phyloP scores from a whole-genome alignment of 2,113 vertebrate genomes.

The Corydoras sp. region DNA sequence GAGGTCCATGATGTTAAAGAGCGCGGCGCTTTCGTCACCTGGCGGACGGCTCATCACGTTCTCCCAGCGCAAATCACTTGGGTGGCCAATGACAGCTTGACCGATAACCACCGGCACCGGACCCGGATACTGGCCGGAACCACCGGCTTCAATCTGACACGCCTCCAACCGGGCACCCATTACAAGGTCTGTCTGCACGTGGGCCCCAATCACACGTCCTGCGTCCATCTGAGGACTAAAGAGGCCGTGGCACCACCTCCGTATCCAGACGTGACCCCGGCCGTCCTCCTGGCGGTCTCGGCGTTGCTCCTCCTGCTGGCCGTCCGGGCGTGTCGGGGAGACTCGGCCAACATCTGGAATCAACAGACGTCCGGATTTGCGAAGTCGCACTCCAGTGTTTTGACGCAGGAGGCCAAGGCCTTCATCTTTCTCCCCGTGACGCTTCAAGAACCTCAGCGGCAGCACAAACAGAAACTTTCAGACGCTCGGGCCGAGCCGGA shows the following conservation, averaged over 20 bases:
- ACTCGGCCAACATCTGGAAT: conserved; percentile 45
- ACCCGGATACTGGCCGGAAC: conserved; percentile 79
- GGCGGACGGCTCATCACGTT: conserved; percentile 74
- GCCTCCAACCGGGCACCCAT: conserved; percentile 77
- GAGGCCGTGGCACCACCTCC: conserved; percentile 55
- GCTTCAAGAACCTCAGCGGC: conserved; percentile 21
- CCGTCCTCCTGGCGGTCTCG: conserved; percentile 62
- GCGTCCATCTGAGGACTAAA: conserved; percentile 72
- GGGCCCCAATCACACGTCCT: conserved; percentile 63
- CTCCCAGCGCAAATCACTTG: conserved; percentile 82
- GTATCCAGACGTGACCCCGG: conserved; percentile 51
- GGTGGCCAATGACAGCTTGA: conserved; percentile 58
- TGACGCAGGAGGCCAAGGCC: conserved; percentile 49
- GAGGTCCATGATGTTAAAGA: conserved; percentile 68
- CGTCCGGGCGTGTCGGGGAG: conserved; percentile 48
- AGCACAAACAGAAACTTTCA: conserved; percentile 22
- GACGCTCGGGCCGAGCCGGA: conserved; percentile 38
- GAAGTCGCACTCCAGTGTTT: conserved; percentile 42
- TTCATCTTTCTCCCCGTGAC: conserved; percentile 40
- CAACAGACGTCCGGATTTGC: conserved; percentile 29
- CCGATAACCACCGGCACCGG: conserved; percentile 53
- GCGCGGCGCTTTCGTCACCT: conserved; percentile 74
- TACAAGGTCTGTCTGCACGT: conserved; percentile 84
- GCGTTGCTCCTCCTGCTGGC: conserved; percentile 70
- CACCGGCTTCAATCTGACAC: conserved; percentile 83